Conservation (phyloP, 2,888 invertebrate genomes). For the Andrena dorsata region DNA sequence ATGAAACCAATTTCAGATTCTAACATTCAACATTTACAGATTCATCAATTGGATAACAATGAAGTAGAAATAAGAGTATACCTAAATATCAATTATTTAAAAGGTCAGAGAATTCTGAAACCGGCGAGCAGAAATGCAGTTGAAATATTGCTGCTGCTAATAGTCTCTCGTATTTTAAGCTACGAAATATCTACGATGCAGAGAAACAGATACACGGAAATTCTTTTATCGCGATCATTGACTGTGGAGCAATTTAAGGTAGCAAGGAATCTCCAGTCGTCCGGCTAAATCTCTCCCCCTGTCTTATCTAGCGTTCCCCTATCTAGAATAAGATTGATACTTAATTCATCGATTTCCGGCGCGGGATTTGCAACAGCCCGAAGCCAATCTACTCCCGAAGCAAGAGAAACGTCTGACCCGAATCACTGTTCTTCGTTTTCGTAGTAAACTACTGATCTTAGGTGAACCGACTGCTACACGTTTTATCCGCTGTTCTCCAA, state of each 20-base stretch:
- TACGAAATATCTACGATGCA: neutral
- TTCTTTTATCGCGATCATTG: slow-evolving; percentile 23
- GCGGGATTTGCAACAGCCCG: slow-evolving; percentile 57
- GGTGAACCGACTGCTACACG: slow-evolving; percentile 51
- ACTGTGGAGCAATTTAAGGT: slow-evolving; percentile 32
- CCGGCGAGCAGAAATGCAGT: too few relatives aligned
- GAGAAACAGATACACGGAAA: neutral
- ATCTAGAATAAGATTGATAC: slow-evolving; percentile 65
- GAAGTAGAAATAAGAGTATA: too few relatives aligned
- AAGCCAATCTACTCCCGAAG: slow-evolving; percentile 59
- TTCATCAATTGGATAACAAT: neutral
- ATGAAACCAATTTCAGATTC: slow-evolving; percentile 12
- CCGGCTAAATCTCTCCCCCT: slow-evolving; percentile 43
- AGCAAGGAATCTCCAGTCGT: slow-evolving; percentile 40
- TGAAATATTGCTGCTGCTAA: neutral
- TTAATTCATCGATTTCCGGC: slow-evolving; percentile 72
- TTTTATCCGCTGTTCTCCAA: slow-evolving; percentile 31
- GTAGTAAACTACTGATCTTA: slow-evolving; percentile 58
- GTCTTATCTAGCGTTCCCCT: slow-evolving; percentile 56
- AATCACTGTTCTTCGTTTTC: slow-evolving; percentile 72
- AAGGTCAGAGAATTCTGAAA: too few relatives aligned
- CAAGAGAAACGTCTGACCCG: slow-evolving; percentile 49
- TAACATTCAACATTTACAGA: neutral
- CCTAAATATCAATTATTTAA: too few relatives aligned
- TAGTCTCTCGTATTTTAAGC: neutral